Base-by-base conservation (phyloP, 2,113 vertebrate species). In the Leucosticte australis region DNA sequence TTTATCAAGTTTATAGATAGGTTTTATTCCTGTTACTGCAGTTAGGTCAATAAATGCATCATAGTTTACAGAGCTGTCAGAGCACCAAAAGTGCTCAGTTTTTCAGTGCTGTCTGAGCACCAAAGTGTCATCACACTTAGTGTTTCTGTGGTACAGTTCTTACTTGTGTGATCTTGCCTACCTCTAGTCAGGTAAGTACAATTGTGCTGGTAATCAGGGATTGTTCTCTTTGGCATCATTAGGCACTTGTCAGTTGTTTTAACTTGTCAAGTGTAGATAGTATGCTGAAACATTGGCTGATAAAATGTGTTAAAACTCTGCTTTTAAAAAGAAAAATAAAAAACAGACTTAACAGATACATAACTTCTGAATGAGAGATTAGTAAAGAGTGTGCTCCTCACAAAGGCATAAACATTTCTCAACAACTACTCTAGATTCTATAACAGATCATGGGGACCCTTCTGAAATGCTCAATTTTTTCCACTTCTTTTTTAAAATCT, bases 161-260 rank as follows among this genome's bases (percentile, higher is more conserved):
- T 76, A 13, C 14, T 83, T 90, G 18, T 19, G 1, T 80, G 76
- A 30, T 70, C 46, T 87, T 77, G 42, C 47, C 67, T 69, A 1
- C 39, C 71, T 92, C 50, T 79, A 56, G 79, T 71, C 70, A 95
- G 95, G 96, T 97, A 95, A 96, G 94, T 96, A 67, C 20, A 21
- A 3, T 24, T 60, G 46, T 85, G 24, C 14, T 86, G 87, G 6
- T 87, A 9, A 65, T 35, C 47, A 87, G 55, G 53, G 18, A 31
- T 52, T 49, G 19, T 31, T 85, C 63, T 64, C 5, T 79, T 62
- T 35, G 70, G 27, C 42, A 65, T 67, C 59, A 28, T 19, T 31
- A 31, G 37, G 18, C 20, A 26, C 10, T 64, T 73, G 28, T 8
- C 49, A 82, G 9, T 52, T 87, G 39, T 53, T 64, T 47, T 74